Conservation (phyloP, 2,888 invertebrate genomes). For the Sthenelais limicola region DNA sequence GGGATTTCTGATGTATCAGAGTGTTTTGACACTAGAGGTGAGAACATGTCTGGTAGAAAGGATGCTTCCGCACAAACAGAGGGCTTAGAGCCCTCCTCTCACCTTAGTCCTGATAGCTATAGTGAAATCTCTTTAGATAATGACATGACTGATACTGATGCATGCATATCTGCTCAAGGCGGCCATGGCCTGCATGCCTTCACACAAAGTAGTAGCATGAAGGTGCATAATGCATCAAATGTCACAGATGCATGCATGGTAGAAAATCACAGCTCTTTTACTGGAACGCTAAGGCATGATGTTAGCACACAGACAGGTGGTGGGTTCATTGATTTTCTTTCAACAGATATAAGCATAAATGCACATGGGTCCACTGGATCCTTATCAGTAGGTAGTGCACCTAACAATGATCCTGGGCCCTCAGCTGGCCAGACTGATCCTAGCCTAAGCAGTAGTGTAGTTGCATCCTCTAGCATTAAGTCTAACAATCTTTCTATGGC, state of each 20-base stretch:
- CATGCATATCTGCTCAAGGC: constrained; percentile 28
- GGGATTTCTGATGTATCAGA: constrained; percentile 30
- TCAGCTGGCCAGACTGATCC: too few relatives aligned
- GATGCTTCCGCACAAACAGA: constrained; percentile 37
- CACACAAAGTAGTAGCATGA: too few relatives aligned
- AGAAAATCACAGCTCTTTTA: constrained; percentile 4
- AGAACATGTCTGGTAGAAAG: constrained; percentile 3
- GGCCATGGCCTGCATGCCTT: too few relatives aligned
- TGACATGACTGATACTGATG: constrained; percentile 26
- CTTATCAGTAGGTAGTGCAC: neutral
- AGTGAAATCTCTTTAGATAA: constrained; percentile 3
- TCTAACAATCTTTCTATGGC: too few relatives aligned
- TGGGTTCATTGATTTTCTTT: constrained; percentile 6
- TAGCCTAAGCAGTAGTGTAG: constrained; percentile 22
- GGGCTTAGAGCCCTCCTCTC: constrained; percentile 11
- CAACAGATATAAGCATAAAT: neutral
- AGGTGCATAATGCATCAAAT: constrained; percentile 14
- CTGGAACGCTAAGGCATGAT: neutral
- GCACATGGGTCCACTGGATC: constrained; percentile 13
- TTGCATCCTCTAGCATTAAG: constrained; percentile 25
- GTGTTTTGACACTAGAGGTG: constrained; percentile 24
- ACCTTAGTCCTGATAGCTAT: constrained; percentile 19
- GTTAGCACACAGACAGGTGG: constrained; percentile 36
- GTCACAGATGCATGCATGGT: constrained; percentile 3
- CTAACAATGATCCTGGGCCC: too few relatives aligned